Base-by-base conservation (phyloP, 2,888 invertebrate species). In the Nyleta sp. region DNA sequence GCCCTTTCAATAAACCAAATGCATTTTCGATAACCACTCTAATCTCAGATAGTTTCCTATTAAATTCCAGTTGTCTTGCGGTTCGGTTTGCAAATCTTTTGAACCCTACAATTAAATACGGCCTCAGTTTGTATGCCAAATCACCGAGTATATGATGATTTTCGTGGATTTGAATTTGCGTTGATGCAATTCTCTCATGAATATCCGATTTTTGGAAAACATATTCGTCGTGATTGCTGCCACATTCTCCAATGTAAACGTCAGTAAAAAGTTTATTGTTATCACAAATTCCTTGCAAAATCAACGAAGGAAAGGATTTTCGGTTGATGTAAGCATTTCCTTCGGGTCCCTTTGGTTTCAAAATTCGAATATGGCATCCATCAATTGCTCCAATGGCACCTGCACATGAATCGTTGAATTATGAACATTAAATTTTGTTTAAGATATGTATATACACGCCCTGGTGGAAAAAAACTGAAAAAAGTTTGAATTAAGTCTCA, bases 71-170 rank as follows among this genome's bases (percentile, higher is more conserved):
- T 38, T 70, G 70, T 8, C 20, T 11, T 13, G 31, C 33, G 2
- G 65, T 68, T 33, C 5, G 28, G 46, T 74, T 67, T 31, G 55
- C 46, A n/a, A n/a, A n/a, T n/a, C n/a, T n/a, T n/a, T n/a, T n/a
- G n/a, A n/a, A n/a, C n/a, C n/a, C n/a, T n/a, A 28, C 28, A 10
- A 28, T 28, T 7, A 60, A n/a, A 60, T 20, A 60, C 1, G 60
- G 33, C 17, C 53, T 24, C 20, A 72, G 38, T 35, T 35, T 46
- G 38, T 72, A 70, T 10, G 70, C 64, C 18, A 48, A 64, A 65
- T 71, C 76, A 2, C 76, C 76, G 15, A 71, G 17, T 22, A 77
- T 57, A 24, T 77, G 67, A 8, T 15, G 18, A 15, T n/a, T n/a
- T n/a, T n/a, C n/a, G 31, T 13, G n/a, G 0, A 50, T 13, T 15